Base-by-base conservation (phyloP, 2,797 vertebrate genomes). In the Trachops cirrhosus region DNA sequence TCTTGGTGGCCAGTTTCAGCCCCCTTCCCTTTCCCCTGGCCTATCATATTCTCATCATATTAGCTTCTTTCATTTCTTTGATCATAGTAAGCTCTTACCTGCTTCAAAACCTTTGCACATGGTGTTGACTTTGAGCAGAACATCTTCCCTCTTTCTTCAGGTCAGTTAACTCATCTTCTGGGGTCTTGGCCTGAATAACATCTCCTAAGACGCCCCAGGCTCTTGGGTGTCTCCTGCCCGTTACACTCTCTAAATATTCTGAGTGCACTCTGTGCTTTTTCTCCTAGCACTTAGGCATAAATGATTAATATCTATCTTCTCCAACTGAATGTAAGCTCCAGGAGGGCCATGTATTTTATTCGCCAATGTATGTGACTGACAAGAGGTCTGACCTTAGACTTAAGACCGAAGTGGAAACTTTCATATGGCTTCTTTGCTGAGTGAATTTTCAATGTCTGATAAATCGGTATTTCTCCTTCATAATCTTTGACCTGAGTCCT, bases 401-500 rank as follows among this genome's bases (percentile, higher is more conserved):
- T 59, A n/a, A 77, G 71, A 50, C 50, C 68, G 48, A 50, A 57
- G 26, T 44, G 54, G 62, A 93, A 73, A 86, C n/a, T 73, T 85
- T 64, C 41, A 59, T 12, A 6, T n/a, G 39, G 4, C 41, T 93
- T 92, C 75, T 88, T 95, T 70, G 32, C 29, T 75, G 73, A 86
- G 18, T 67, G 29, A 62, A 24, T 41, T 95, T 89, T 79, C 4
- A 1, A 10, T 78, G 29, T 54, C 52, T 80, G 54, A 34, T 67
- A 86, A 59, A 29, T 26, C 82, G 73, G n/a, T 54, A 67, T 80
- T 93, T 91, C 68, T 86, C 74, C 92, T 73, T 92, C 68, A 86
- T 19, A 26, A 39, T 80, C 75, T 77, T 14, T 4, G 5, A 73
- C 24, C 59, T 41, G 52, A 73, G 67, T 80, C 52, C 86, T 90